phyloP scores from a whole-genome alignment of 1,140 invertebrate genomes.

The Hermatobates lingyangjiaoensis region DNA sequence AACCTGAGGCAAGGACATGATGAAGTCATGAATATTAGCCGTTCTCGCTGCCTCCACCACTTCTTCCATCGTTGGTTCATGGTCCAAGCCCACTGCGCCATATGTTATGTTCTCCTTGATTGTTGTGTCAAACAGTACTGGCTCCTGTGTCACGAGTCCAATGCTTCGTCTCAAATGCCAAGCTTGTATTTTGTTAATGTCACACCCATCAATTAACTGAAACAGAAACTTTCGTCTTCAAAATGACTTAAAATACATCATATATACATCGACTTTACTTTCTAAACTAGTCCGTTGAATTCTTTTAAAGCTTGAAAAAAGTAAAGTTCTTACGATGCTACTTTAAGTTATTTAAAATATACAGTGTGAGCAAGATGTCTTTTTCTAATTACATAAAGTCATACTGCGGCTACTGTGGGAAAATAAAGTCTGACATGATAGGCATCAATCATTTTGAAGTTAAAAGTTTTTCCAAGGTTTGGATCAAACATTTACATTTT shows the following conservation, averaged over 20 bases:
- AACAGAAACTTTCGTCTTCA: conserved; percentile 28
- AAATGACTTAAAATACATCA: conserved; percentile 46
- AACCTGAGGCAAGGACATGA: conserved; percentile 56
- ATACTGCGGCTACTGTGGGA: no score
- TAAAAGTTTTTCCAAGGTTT: no score
- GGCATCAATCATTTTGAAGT: no score
- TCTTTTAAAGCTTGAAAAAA: background rate
- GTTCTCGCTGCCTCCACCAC: conserved; percentile 60
- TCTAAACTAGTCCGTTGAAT: background rate
- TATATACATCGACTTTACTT: background rate
- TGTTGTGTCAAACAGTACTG: conserved; percentile 50
- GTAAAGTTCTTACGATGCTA: background rate
- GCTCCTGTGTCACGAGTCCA: conserved; percentile 63
- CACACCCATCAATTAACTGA: conserved; percentile 23
- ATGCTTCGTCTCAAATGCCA: conserved; percentile 49
- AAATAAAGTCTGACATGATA: no score
- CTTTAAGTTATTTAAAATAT: background rate
- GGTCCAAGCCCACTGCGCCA: conserved; percentile 27
- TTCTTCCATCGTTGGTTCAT: conserved; percentile 35
- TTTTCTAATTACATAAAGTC: background rate
- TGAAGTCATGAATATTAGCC: conserved; percentile 75
- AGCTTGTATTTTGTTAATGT: conserved; percentile 43
- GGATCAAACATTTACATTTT: no score
- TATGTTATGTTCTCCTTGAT: conserved; percentile 61
- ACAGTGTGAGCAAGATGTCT: background rate